Evolutionary conservation across 64 coral and sea anemone genomes (phyloP), one percentile per base, ranked within the genome.

Genomic region (Actinia equina): DNA sequence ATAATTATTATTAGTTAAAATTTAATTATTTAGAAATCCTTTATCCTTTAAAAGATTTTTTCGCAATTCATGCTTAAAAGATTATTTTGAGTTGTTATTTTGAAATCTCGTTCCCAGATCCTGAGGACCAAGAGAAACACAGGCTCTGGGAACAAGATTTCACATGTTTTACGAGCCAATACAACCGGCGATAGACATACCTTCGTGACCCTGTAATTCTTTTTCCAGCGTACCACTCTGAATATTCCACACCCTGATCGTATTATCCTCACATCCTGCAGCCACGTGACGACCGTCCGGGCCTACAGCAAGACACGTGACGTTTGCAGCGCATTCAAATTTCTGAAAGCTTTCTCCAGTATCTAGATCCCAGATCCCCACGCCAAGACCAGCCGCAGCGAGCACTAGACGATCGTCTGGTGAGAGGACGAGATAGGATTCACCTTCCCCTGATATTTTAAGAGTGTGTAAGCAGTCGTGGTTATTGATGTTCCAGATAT

Each of bases 401-500:
- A 89, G 88, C 41, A 84, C 91, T 45, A 20, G 81, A 44, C 86
- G 85, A 49, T 93, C 91, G 86, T 96, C 94, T 43, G 81, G 57
- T 12, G 88, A 71, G 44, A 96, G 88, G 26, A 42, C 91, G 41
- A 96, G 85, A 51, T 49, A 85, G 3, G 91, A 92, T 20, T 44
- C 85, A 17, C 85, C 88, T 22, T 93, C 90, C 37, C 80, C 88
- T 8, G 56, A 63, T 79, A 96, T 96, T 52, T 88, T 93, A 5
- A 93, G 78, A 0, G 94, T 93, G 86, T 96, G 91, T 43, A 96
- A 84, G 45, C 91, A 84, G 42, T 96, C 94, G 11, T 90, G 88
- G 82, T 96, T 96, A 11, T 89, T 83, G 7, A 9, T 87, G 85
- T 96, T 96, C 94, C 94, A 96, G 45, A 96, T 82, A 52, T 96